Percentiles rank a stretch among this genome's conserved stretches.
Conservation (phyloP, 2,113 vertebrate genomes). For the Platichthys stellatus region DNA sequence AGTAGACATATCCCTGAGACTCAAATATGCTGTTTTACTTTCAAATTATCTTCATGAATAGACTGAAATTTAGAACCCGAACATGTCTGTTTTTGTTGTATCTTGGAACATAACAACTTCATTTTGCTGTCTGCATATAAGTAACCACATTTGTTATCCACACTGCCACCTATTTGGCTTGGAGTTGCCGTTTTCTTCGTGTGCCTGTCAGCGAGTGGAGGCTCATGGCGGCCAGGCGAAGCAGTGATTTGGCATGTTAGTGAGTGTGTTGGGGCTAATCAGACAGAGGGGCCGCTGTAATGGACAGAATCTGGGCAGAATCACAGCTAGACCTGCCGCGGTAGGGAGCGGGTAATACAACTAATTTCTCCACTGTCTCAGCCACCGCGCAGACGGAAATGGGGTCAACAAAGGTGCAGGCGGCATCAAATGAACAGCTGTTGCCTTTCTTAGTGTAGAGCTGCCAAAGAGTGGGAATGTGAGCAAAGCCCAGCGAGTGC, state of each 20-base stretch:
- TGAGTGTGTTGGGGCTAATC: conserved; percentile 97
- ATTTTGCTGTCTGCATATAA: conserved; percentile 43
- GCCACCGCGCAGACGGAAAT: conserved; percentile 88
- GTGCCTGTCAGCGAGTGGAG: conserved; percentile 77
- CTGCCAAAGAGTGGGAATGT: conserved; percentile 77
- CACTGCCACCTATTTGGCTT: conserved; percentile 21
- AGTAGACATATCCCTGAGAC: not conserved
- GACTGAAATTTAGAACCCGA: not conserved
- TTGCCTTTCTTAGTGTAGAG: conserved; percentile 80
- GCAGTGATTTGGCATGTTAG: conserved; percentile 99
- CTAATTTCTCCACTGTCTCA: conserved; percentile 96
- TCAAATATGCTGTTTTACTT: conserved; percentile 9
- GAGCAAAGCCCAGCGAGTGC: conserved; percentile 35
- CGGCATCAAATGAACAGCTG: conserved; percentile 94
- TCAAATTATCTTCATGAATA: conserved; percentile 6
- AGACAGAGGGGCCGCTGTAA: conserved; percentile 96
- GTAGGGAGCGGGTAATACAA: conserved; percentile 93
- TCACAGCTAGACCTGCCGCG: conserved; percentile 93
- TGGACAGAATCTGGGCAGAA: conserved; percentile 99
- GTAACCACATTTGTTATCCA: conserved; percentile 45
- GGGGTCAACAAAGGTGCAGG: conserved; percentile 94
- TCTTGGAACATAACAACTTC: conserved; percentile 37
- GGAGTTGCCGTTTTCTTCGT: conserved; percentile 30
- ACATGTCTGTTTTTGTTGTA: conserved; percentile 4
- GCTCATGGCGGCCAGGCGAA: conserved; percentile 88